phyloP scores from a whole-genome alignment of 2,888 invertebrate genomes.

The Drosophila mercatorum region DNA sequence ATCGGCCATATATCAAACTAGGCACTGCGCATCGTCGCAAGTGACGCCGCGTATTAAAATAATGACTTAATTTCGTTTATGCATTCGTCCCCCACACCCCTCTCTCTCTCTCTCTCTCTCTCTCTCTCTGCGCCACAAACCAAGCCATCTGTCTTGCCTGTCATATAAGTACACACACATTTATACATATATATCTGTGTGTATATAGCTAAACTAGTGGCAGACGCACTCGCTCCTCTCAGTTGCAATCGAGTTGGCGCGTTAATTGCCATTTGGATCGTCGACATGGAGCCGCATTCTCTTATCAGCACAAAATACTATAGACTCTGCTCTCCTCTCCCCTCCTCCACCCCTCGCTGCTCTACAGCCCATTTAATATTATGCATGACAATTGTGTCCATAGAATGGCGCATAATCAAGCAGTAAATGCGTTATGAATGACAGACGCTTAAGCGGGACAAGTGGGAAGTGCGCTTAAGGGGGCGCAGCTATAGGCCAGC shows the following conservation, averaged over 20 bases:
- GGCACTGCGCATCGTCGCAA: conserved; percentile 55
- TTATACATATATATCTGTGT: background rate
- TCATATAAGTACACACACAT: conserved; percentile 11
- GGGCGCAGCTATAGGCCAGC: background rate
- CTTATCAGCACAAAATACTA: conserved; percentile 44
- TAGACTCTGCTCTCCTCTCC: background rate
- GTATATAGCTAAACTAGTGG: conserved; percentile 12
- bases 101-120: background rate
- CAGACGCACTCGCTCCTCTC: conserved; percentile 27
- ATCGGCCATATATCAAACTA: conserved; percentile 76
- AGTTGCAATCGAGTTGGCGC: conserved; percentile 75
- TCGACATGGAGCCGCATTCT: conserved; percentile 48
- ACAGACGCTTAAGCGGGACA: conserved; percentile 24
- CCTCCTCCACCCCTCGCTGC: background rate
- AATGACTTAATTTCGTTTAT: conserved; percentile 82
- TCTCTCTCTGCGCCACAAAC: too few relatives aligned
- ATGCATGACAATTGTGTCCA: conserved; percentile 69
- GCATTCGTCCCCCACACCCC: conserved; percentile 44
- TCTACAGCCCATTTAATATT: conserved; percentile 52
- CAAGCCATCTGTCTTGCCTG: conserved; percentile 37
- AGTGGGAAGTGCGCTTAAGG: background rate
- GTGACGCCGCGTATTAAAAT: conserved; percentile 77
- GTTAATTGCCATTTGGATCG: conserved; percentile 71
- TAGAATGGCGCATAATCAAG: conserved; percentile 70
- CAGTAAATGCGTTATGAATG: conserved; percentile 52